Evolutionary conservation across 2,113 vertebrate genomes (phyloP).

Genomic region (Eira barbara): DNA sequence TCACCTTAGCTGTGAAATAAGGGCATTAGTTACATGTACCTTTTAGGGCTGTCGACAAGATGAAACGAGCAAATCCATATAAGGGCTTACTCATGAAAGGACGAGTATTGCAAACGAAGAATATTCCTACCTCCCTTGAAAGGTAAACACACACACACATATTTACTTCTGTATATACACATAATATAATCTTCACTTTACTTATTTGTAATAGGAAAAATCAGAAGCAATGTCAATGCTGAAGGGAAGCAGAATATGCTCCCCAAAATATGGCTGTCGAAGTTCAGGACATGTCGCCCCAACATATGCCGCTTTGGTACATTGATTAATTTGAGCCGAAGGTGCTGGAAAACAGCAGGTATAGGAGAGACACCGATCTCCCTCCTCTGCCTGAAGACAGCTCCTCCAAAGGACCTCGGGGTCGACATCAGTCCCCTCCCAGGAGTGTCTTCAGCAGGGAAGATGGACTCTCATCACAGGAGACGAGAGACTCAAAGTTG

Average conservation of each 20-base stretch:
- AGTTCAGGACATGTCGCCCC: not conserved
- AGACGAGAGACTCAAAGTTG: not conserved
- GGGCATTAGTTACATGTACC: too few relatives aligned
- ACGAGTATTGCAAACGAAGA: not conserved
- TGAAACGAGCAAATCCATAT: not conserved
- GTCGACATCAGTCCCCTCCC: not conserved
- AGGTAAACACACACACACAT: not conserved
- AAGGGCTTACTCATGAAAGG: not conserved
- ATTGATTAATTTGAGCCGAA: not conserved
- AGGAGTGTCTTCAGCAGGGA: not conserved
- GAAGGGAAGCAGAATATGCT: not conserved
- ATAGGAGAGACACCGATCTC: too few relatives aligned
- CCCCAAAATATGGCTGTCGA: not conserved
- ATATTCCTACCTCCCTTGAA: not conserved
- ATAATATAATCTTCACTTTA: not conserved
- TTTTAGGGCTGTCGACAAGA: not conserved
- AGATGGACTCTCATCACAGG: not conserved
- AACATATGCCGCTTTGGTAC: fast-evolving
- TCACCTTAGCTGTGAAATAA: not conserved
- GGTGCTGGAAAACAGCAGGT: not conserved
- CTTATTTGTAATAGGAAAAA: not conserved
- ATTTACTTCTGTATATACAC: not conserved
- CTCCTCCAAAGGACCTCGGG: not conserved
- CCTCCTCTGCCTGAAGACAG: not conserved
- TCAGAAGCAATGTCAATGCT: not conserved